Percentiles rank a stretch among this genome's conserved stretches.
Evolutionary conservation across 2,797 vertebrate genomes (phyloP).

Genomic region (Myotis planiceps): DNA sequence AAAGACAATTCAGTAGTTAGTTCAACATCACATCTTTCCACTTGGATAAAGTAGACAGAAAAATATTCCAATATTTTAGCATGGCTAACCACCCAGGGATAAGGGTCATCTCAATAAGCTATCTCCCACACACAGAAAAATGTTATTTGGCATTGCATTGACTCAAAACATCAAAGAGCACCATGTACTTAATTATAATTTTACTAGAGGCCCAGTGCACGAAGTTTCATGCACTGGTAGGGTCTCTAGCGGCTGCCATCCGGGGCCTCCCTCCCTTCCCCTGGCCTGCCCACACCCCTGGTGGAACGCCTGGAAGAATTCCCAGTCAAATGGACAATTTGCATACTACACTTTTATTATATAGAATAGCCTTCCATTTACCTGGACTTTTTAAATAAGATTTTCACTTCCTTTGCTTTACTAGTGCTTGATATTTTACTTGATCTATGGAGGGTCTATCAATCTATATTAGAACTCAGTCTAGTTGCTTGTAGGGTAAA

Average conservation of each 20-base stretch:
- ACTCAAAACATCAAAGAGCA: conserved; percentile 25
- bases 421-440: neutral
- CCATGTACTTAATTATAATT: neutral
- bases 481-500: neutral
- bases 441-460: neutral
- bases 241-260: too few species aligned
- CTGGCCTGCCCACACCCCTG: too few species aligned
- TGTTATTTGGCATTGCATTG: neutral
- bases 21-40: neutral
- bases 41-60: neutral
- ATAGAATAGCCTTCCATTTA: neutral
- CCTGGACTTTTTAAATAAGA: neutral
- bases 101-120: neutral
- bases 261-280: too few species aligned
- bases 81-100: neutral
- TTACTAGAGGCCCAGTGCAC: neutral
- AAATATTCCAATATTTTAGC: neutral
- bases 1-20: neutral
- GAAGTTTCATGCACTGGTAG: too few species aligned
- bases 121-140: neutral
- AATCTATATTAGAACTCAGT: neutral
- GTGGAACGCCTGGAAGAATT: too few species aligned
- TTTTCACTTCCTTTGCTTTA: conserved; percentile 42
- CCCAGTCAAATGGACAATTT: too few species aligned
- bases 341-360: too few species aligned